Evolutionary conservation across 1,140 invertebrate species (phyloP).

Genomic region (Trypoxylus dichotomus): DNA sequence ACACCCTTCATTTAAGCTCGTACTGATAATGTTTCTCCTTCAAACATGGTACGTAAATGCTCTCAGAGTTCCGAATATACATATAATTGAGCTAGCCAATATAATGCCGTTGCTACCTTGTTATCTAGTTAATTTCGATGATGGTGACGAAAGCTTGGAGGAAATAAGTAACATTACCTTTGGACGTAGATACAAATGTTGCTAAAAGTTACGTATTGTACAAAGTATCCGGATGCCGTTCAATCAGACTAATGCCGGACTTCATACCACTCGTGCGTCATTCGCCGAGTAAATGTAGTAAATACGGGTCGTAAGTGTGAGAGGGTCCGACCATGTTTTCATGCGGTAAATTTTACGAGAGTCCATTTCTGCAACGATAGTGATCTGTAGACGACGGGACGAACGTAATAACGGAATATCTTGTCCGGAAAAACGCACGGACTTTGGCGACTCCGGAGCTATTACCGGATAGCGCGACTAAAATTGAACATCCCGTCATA

Average conservation of each 20-base stretch:
- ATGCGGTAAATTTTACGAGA: constrained; percentile 15
- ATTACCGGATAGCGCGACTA: constrained; percentile 17
- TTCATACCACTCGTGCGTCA: neutral
- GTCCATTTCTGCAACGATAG: constrained; percentile 8
- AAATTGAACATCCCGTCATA: constrained; percentile 21
- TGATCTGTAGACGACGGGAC: constrained; percentile 22
- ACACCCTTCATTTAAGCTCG: too few relatives aligned
- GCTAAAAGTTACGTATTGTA: neutral
- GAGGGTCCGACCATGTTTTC: constrained; percentile 8
- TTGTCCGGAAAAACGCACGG: constrained; percentile 13
- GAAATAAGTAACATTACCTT: too few relatives aligned
- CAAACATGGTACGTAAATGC: too few relatives aligned
- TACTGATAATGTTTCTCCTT: too few relatives aligned
- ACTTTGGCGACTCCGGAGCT: constrained; percentile 11
- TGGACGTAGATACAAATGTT: neutral
- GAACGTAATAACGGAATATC: constrained; percentile 22
- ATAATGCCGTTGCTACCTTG: too few relatives aligned
- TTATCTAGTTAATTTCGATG: too few relatives aligned
- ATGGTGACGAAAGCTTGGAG: too few relatives aligned
- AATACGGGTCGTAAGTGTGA: neutral
- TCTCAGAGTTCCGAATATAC: too few relatives aligned
- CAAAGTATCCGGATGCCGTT: neutral
- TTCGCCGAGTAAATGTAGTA: neutral
- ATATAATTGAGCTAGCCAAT: too few relatives aligned
- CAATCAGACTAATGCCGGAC: neutral